Evolutionary conservation across 2,797 vertebrate genomes (phyloP).

Genomic region (Sebastes dallii): DNA sequence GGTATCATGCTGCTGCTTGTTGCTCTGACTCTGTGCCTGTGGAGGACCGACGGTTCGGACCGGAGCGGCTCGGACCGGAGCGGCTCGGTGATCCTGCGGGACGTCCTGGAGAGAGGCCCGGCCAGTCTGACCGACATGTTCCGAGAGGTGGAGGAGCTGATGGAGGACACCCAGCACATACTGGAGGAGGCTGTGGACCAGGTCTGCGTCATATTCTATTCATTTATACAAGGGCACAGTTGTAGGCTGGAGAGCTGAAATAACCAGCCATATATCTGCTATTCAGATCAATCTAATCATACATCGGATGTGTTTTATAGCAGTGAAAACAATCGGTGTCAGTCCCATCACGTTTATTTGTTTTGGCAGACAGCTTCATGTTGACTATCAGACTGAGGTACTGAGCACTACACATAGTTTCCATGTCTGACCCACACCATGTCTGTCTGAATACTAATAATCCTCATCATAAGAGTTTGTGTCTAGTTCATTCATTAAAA

Average conservation of each 20-base stretch:
- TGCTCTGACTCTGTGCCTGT: constrained; percentile 58
- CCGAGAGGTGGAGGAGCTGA: constrained; percentile 91
- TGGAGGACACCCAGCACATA: constrained; percentile 93
- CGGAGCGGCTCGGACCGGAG: background rate
- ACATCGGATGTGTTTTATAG: background rate
- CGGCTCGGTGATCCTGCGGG: constrained; percentile 12
- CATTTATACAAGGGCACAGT: background rate
- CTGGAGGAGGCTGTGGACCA: constrained; percentile 91
- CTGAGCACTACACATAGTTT: constrained; percentile 17
- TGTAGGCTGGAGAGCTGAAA: background rate
- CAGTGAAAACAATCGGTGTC: background rate
- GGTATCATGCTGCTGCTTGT: constrained; percentile 39
- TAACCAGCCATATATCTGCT: background rate
- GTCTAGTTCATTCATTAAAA: background rate
- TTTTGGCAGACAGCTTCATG: background rate
- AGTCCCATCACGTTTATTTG: background rate
- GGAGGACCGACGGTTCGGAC: constrained; percentile 23
- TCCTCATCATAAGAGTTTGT: background rate
- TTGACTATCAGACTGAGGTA: background rate
- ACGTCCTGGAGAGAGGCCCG: constrained; percentile 72
- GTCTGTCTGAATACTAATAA: background rate
- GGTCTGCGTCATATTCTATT: constrained; percentile 79
- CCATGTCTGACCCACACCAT: constrained; percentile 5
- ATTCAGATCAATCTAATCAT: background rate
- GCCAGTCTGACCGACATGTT: constrained; percentile 91